Percentiles rank a stretch among this genome's conserved stretches.
Evolutionary conservation across 2,113 vertebrate genomes (phyloP).

Genomic region (Nipponia nippon): DNA sequence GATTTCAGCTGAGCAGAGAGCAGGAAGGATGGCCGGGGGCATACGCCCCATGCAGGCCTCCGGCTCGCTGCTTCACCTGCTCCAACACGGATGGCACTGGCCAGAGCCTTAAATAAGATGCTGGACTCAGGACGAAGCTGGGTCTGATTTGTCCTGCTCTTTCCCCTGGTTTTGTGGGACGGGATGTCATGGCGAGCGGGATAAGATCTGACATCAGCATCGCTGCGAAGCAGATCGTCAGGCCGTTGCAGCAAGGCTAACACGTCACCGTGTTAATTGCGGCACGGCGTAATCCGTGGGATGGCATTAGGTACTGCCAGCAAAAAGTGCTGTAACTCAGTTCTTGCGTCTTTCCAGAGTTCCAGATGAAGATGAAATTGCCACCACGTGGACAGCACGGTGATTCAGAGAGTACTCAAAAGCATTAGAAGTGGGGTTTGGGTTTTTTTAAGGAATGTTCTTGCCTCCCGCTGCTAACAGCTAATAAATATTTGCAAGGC

Average conservation of each 20-base stretch:
- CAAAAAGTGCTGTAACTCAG: not conserved
- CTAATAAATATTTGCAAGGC: not conserved
- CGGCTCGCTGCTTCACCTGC: not conserved
- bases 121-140: not conserved
- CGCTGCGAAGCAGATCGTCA: accelerated
- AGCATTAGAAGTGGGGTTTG: not conserved
- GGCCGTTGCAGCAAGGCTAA: not conserved
- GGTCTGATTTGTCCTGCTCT: not conserved
- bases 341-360: not conserved
- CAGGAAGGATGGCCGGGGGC: not conserved
- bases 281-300: not conserved
- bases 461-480: not conserved
- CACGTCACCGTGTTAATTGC: accelerated
- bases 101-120: not conserved
- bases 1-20: not conserved
- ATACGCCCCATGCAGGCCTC: accelerated
- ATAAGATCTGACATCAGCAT: not conserved
- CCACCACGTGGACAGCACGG: accelerated
- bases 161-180: not conserved
- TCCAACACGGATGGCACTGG: not conserved
- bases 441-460: not conserved
- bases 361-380: not conserved
- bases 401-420: not conserved
- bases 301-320: accelerated
- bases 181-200: accelerated